Evolutionary conservation across 2,888 invertebrate genomes (phyloP), one percentile per base, ranked within the genome.

Genomic region (Leptothorax acervorum): DNA sequence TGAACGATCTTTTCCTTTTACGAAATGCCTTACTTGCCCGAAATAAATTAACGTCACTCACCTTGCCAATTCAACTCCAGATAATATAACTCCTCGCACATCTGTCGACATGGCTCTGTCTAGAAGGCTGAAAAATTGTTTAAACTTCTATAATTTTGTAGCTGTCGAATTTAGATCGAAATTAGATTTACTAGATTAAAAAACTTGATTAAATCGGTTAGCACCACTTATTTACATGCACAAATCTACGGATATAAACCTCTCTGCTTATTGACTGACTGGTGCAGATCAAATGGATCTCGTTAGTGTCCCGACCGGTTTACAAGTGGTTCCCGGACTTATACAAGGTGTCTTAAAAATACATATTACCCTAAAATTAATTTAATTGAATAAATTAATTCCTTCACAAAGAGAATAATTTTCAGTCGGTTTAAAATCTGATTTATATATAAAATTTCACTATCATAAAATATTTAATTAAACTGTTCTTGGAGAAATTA

Each of bases 21-120:
- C 12, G 9, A 48, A 12, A 9, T 12, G 11, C 23, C 6, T 11
- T 11, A 39, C 3, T 3, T 18, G 11, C 1, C 2, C 1, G 18
- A 79, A 62, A 55, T 57, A 68, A 75, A 62, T 35, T 4, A 74
- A 45, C 55, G 2, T 74, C 66, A 89, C 95, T 96, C 96, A 97
- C 97, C 96, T 96, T 85, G 97, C 96, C 84, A 97, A 95, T 94
- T 96, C 95, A 2, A 96, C 96, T 92, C 97, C 97, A 73, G 97
- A 97, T 90, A 97, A 90, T 66, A 94, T 90, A 82, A 93, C 85
- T 75, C 93, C 94, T 81, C 93, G 92, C n/a, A 86, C 86, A 63
- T 93, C 91, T 65, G 89, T 93, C 83, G 92, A 90, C 94, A 94
- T 94, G 89, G 88, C 79, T 89, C 91, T 92, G 74, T 85, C 88